A percentile compares a stretch with the other conserved stretches of the same genome.
Conservation (phyloP, 2,797 vertebrate species). For the Coranthus polyacanthus region DNA sequence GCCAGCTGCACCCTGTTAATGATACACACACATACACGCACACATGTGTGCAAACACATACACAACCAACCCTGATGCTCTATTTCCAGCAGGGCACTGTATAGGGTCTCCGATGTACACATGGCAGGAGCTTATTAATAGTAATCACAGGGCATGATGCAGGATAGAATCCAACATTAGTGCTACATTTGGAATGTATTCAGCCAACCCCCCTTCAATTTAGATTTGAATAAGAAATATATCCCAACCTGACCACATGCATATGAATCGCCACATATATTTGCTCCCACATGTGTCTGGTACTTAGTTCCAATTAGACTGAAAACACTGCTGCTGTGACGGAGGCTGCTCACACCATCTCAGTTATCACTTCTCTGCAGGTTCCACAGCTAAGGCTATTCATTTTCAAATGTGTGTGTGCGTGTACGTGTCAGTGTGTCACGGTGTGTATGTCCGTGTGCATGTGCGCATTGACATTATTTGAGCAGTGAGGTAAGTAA, state of each 20-base stretch:
- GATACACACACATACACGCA: conserved; percentile 49
- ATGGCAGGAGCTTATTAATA: conserved; percentile 79
- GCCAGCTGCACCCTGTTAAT: conserved; percentile 79
- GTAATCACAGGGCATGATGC: conserved; percentile 85
- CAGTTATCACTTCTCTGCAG: conserved; percentile 88
- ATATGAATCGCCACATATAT: conserved; percentile 88
- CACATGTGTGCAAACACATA: conserved; percentile 4
- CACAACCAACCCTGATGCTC: conserved; percentile 21
- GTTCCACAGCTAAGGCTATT: conserved; percentile 81
- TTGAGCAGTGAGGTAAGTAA: conserved; percentile 84
- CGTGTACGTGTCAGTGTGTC: conserved; percentile 43
- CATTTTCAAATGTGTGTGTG: conserved; percentile 76
- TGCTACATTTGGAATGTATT: conserved; percentile 82
- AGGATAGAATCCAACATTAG: conserved; percentile 83
- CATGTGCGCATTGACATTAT: conserved; percentile 80
- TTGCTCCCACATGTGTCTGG: conserved; percentile 86
- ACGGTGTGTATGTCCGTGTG: conserved; percentile 64
- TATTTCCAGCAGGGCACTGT: conserved; percentile 64
- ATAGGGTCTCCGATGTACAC: conserved; percentile 70
- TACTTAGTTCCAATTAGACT: conserved; percentile 90
- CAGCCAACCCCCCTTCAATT: conserved; percentile 84
- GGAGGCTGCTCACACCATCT: conserved; percentile 81
- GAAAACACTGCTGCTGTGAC: conserved; percentile 85
- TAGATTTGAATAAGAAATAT: conserved; percentile 87
- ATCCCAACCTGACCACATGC: conserved; percentile 86